Conservation (phyloP, 2,113 vertebrate genomes). For the Pao palembangensis region DNA sequence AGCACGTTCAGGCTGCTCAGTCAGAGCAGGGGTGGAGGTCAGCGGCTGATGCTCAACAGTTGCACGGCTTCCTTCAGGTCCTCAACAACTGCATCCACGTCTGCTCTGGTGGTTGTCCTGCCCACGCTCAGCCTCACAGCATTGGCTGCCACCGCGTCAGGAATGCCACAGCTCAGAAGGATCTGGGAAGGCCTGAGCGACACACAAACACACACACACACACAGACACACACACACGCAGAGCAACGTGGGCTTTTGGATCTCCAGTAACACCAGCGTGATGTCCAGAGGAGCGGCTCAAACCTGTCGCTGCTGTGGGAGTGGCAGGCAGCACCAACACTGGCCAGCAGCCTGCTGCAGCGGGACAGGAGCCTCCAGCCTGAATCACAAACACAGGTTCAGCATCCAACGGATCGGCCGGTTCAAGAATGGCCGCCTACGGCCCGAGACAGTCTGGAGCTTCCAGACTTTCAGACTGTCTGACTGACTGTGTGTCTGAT, state of each 20-base stretch:
- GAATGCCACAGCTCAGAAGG: conserved; percentile 85
- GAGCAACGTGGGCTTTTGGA: neutral
- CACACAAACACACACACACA: neutral
- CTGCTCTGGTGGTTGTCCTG: conserved; percentile 75
- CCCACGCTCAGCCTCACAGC: conserved; percentile 90
- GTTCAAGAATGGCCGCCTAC: too few species aligned
- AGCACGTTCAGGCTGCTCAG: neutral
- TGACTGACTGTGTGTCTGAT: too few species aligned
- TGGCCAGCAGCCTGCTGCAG: conserved; percentile 84
- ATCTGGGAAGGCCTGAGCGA: conserved; percentile 86
- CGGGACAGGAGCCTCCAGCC: conserved; percentile 80
- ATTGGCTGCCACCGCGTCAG: conserved; percentile 77
- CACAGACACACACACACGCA: too few species aligned
- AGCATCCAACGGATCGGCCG: conserved; percentile 52
- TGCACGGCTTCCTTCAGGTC: conserved; percentile 82
- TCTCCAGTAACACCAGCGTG: neutral
- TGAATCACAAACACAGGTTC: conserved; percentile 59
- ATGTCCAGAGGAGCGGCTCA: conserved; percentile 7
- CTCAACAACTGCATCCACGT: conserved; percentile 84
- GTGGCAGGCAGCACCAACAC: conserved; percentile 92
- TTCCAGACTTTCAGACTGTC: too few species aligned
- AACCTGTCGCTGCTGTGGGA: conserved; percentile 84
- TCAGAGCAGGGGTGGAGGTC: conserved; percentile 12
- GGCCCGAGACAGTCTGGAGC: too few species aligned
- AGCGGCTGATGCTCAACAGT: conserved; percentile 68